Evolutionary conservation across 2,888 invertebrate genomes (phyloP).

Genomic region (Rhagium mordax): DNA sequence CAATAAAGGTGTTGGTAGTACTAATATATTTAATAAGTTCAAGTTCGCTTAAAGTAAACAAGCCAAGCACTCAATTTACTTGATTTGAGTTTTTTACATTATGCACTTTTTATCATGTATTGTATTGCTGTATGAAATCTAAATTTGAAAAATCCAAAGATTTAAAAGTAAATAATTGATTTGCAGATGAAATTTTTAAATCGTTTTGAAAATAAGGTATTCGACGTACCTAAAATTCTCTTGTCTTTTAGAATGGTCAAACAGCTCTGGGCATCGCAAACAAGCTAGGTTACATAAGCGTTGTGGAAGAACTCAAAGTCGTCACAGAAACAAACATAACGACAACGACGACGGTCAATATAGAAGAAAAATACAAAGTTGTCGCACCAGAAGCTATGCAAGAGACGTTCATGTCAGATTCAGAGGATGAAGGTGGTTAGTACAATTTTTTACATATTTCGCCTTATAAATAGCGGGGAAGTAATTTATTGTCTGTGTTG

Average conservation of each 20-base stretch:
- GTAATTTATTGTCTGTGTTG: constrained; percentile 35
- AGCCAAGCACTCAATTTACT: not conserved
- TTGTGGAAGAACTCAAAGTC: constrained; percentile 95
- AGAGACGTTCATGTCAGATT: constrained; percentile 98
- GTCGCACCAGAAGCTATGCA: constrained; percentile 99
- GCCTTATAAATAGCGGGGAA: constrained; percentile 38
- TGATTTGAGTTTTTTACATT: not conserved
- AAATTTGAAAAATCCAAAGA: not conserved
- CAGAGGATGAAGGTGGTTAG: constrained; percentile 98
- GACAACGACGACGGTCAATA: constrained; percentile 73
- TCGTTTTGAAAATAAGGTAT: not conserved
- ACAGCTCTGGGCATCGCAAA: constrained; percentile 97
- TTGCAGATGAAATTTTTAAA: too few relatives aligned
- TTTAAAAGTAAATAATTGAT: not conserved
- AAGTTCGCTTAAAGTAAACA: not conserved
- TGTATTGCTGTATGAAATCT: not conserved
- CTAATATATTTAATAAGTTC: constrained; percentile 68
- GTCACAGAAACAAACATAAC: constrained; percentile 84
- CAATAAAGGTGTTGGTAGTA: constrained; percentile 94
- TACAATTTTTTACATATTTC: constrained; percentile 43
- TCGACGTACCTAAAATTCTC: not conserved
- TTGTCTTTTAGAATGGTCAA: constrained; percentile 86
- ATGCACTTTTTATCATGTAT: not conserved
- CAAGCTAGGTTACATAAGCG: constrained; percentile 97
- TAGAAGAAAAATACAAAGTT: constrained; percentile 97